Base-by-base conservation (phyloP, 2,797 vertebrate genomes). In the Muscicapa comitata region DNA sequence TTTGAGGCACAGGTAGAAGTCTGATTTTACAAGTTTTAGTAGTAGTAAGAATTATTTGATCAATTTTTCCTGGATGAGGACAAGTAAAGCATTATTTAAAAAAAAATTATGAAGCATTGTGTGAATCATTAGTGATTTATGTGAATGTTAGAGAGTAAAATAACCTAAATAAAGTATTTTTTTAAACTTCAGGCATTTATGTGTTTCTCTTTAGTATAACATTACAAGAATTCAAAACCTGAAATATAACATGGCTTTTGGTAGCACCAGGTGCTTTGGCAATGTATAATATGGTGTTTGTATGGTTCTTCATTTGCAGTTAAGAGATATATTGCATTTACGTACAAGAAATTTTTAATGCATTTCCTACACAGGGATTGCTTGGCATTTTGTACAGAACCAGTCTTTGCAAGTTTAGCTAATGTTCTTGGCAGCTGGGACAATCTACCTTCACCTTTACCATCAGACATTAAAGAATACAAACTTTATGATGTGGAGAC, bases 321-420 rank as follows among this genome's bases (percentile, higher is more conserved):
- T 42, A 43, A 37, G 37, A 59, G 25, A 28, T 86, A 38, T 81
- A 75, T 65, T 90, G 29, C 37, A 37, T 80, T 74, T 68, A 92
- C 55, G 55, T 86, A 72, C 31, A 71, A 35, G 2, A 65, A 68
- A 42, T 18, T 8, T 94, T 88, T 62, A 61, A 51, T 72, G 29
- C 93, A 23, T 97, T 91, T 96, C 25, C 53, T 88, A 48, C 93
- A 40, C 97, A 99, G 99, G 93, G 99, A 99, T 98, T 99, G 98
- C 95, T 97, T 99, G 97, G 99, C 99, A 18, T 99, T 99, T 98
- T 99, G 99, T 95, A 99, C 99, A 65, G 99, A 99, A 97, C 99
- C 99, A 20, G 98, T 99, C 76, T 99, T 99, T 97, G 99, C 99
- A 87, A 99, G 99, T 97, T 98, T 99, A 97, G 98, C 99, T 93